Conservation (phyloP, 2,888 invertebrate species). For the Sphinx pinastri region DNA sequence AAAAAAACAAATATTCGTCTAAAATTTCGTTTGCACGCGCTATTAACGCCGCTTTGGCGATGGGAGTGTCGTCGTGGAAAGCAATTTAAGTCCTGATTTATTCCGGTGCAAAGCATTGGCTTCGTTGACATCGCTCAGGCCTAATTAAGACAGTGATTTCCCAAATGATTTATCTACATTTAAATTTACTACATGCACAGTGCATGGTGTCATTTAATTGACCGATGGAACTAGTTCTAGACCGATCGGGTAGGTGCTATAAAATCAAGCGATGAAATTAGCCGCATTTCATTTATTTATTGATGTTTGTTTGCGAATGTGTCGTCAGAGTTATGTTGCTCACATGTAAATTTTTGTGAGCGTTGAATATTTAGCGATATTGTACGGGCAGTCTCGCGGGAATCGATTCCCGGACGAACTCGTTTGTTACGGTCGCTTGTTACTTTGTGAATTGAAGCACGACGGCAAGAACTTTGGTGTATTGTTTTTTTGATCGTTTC, state of each 20-base stretch:
- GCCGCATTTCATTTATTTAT: conserved; percentile 11
- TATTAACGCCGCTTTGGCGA: conserved; percentile 78
- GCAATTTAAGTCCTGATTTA: conserved; percentile 80
- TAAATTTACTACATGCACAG: conserved; percentile 48
- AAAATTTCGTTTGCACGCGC: conserved; percentile 80
- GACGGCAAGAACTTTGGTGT: conserved; percentile 60
- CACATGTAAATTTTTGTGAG: conserved; percentile 14
- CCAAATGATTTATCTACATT: conserved; percentile 66
- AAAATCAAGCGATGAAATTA: conserved; percentile 18
- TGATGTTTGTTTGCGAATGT: conserved; percentile 20
- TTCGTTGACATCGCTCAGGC: conserved; percentile 72
- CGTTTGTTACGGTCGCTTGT: conserved; percentile 71
- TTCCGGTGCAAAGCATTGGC: conserved; percentile 64
- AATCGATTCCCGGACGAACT: conserved; percentile 53
- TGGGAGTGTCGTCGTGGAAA: conserved; percentile 80
- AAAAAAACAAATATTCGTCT: conserved; percentile 75
- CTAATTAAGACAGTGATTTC: conserved; percentile 73
- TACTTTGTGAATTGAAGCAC: conserved; percentile 70
- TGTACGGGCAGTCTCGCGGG: conserved; percentile 34
- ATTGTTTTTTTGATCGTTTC: conserved; percentile 61
- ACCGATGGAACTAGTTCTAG: conserved; percentile 37
- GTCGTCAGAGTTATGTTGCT: background rate
- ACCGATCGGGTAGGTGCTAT: conserved; percentile 29
- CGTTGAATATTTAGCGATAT: conserved; percentile 28
- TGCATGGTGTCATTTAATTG: conserved; percentile 43